phyloP scores from a whole-genome alignment of 2,797 vertebrate species.

The Enteromius thamalakanensis region DNA sequence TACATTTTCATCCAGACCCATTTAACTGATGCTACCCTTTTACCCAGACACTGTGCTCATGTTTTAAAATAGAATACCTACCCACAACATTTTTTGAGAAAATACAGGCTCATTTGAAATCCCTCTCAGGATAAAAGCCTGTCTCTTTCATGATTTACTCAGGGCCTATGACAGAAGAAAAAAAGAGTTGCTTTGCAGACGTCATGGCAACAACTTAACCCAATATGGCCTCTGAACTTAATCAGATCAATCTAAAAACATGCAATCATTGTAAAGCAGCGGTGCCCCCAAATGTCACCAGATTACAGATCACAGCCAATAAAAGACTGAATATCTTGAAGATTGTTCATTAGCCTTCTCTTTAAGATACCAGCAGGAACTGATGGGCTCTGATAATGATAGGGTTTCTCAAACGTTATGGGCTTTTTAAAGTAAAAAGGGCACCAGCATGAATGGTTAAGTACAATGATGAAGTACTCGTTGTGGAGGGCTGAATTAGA shows the following conservation, averaged over 20 bases:
- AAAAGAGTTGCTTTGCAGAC: neutral
- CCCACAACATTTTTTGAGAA: neutral
- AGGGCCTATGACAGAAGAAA: neutral
- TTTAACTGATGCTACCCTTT: neutral
- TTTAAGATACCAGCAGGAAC: constrained; percentile 16
- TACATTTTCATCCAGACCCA: neutral
- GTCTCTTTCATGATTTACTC: neutral
- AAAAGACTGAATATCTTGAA: neutral
- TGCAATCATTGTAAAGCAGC: neutral
- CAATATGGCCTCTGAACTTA: neutral
- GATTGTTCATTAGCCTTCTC: constrained; percentile 16
- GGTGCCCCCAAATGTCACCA: constrained; percentile 17
- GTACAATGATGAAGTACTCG: neutral
- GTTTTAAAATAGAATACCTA: constrained; percentile 5
- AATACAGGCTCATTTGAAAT: constrained; percentile 9
- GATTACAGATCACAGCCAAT: neutral
- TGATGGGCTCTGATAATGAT: constrained; percentile 22
- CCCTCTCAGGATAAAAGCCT: constrained; percentile 10
- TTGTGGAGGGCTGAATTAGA: neutral
- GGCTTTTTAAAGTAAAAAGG: constrained; percentile 4
- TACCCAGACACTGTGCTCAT: neutral
- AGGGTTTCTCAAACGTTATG: neutral
- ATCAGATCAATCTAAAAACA: constrained; percentile 5
- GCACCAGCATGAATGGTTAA: neutral
- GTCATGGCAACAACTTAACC: neutral